Evolutionary conservation across 2,113 vertebrate genomes (phyloP), one percentile per base, ranked within the genome.

Genomic region (Daboia siamensis): DNA sequence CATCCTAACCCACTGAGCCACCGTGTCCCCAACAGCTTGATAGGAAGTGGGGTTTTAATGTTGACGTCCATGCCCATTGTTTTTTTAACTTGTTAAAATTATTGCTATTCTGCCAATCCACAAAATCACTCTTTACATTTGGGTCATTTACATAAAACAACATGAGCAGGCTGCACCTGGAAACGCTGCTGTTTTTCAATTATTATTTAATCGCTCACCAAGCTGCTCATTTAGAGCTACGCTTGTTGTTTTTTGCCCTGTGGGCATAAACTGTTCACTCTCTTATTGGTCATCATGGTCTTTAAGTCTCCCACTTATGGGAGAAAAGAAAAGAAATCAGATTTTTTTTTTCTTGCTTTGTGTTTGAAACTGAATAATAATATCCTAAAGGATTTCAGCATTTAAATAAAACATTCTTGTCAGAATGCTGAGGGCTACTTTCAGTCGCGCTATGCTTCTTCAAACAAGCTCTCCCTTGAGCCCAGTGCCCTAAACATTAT

Each of bases 351-450:
- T 88, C 89, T 93, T 87, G 54, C 86, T 91, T 69, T 0, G 13
- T 93, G 91, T 96, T 74, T 69, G 86, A 90, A 94, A 93, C 20
- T 13, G 26, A 91, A 57, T 87, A 93, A 80, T 94, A 94, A 80
- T 86, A 90, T 89, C 90, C 92, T 94, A 92, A 89, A 95, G 90
- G 87, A 94, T 90, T 93, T 93, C 95, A 93, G 55, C 92, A 94
- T 94, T 95, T 96, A 93, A 95, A 94, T 95, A 94, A 95, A 95
- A 33, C 3, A 3, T 93, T 92, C 86, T 86, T 46, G 95, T 85
- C 46, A 90, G 7, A 90, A 20, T 56, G 87, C 92, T 93, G 95
- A 94, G 90, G 86, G 94, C 93, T 95, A 61, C 93, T 94, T 96
- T 93, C 91, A 80, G 88, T 93, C 89, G 94, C 93, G 48, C 88